Evolutionary conservation across 2,797 vertebrate species (phyloP).

Genomic region (Diglossa cyanea): DNA sequence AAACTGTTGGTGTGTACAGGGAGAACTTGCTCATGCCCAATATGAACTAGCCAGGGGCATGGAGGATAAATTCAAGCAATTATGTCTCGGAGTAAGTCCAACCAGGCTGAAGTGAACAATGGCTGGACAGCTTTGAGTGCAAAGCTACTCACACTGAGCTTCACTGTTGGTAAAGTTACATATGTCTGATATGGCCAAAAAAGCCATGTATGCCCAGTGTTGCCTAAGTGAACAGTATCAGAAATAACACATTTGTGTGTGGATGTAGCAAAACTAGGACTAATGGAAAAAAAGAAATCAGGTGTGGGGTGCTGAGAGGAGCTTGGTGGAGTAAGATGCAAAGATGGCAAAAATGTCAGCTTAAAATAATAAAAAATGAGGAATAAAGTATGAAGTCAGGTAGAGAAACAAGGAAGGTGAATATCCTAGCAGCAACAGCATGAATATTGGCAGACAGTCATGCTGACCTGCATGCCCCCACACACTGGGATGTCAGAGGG

Average conservation of each 20-base stretch:
- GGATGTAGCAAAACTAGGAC: background rate
- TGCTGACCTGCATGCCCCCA: background rate
- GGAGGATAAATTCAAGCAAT: background rate
- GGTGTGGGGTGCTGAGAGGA: background rate
- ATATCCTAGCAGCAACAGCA: background rate
- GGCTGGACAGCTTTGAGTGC: background rate
- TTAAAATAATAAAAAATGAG: background rate
- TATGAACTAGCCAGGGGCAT: background rate
- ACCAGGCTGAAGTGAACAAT: background rate
- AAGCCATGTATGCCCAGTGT: background rate
- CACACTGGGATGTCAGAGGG: background rate
- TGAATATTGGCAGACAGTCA: accelerated
- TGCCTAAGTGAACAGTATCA: background rate
- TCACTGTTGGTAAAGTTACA: background rate
- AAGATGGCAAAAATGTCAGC: background rate
- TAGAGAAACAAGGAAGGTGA: background rate
- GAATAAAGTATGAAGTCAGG: background rate
- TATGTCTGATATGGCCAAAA: background rate
- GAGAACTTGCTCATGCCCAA: background rate
- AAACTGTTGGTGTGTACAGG: accelerated
- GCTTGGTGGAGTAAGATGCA: background rate
- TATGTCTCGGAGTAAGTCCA: background rate
- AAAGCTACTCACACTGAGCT: background rate
- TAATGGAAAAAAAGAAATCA: background rate
- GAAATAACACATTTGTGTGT: background rate